phyloP scores from a whole-genome alignment of 1,140 invertebrate species.

The Cryptotermes secundus region DNA sequence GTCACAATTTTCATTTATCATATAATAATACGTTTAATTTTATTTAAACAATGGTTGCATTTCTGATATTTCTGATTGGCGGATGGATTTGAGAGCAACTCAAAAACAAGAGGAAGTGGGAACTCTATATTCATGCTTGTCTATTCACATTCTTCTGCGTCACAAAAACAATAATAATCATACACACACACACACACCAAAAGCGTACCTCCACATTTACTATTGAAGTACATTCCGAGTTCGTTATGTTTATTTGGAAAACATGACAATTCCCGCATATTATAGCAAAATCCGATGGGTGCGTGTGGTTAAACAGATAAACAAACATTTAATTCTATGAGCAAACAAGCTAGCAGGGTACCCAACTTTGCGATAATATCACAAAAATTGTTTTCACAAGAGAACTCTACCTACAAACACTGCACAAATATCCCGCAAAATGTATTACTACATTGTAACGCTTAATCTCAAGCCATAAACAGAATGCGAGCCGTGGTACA shows the following conservation, averaged over 20 bases:
- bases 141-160: neutral
- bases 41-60: neutral
- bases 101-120: neutral
- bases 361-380: neutral
- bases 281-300: neutral
- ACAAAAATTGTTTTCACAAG: neutral
- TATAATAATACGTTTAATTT: neutral
- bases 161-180: neutral
- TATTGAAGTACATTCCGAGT: neutral
- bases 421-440: neutral
- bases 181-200: neutral
- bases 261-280: neutral
- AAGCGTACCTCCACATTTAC: neutral
- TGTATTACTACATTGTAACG: neutral
- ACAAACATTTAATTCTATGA: neutral
- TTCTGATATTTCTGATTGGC: neutral
- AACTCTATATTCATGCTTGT: neutral
- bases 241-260: conserved; percentile 1
- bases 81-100: neutral
- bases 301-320: neutral
- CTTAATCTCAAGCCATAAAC: neutral
- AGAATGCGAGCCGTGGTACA: too few relatives aligned
- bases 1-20: conserved; percentile 3
- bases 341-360: neutral
- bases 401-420: neutral